Percentiles rank a stretch among this genome's conserved stretches.
These are phyloP conservation scores for Netelia inedita DNA, from an alignment of 2,888 invertebrate genomes.

Conservation along the genomic window DNA sequence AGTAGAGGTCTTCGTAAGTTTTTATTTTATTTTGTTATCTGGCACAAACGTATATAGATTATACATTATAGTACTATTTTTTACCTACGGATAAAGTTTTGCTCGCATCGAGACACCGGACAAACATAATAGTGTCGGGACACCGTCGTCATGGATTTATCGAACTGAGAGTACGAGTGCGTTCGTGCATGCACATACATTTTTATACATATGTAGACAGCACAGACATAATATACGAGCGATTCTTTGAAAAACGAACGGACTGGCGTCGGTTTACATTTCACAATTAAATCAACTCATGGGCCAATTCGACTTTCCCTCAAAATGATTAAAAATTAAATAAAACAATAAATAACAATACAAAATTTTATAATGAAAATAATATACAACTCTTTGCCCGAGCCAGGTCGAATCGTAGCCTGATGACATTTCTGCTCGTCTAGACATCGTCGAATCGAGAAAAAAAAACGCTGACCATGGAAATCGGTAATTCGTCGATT, in stretches of 20 bases:
- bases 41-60: too few relatives aligned
- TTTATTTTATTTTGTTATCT: too few relatives aligned
- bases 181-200: conserved; percentile 37
- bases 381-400: conserved; percentile 1
- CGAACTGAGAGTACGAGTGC: conserved; percentile 55
- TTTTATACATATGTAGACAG: not conserved
- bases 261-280: too few relatives aligned
- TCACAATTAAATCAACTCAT: too few relatives aligned
- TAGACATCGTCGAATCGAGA: not conserved
- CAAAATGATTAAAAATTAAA: too few relatives aligned
- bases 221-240: too few relatives aligned
- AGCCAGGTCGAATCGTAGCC: not conserved
- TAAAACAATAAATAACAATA: too few relatives aligned
- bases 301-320: too few relatives aligned
- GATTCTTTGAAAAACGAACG: too few relatives aligned
- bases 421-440: not conserved
- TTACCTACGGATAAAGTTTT: conserved; percentile 15
- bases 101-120: not conserved
- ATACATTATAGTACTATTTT: not conserved
- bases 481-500: not conserved
- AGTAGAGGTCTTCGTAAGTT: too few relatives aligned
- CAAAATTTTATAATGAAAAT: too few relatives aligned
- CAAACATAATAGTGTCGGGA: conserved; percentile 39
- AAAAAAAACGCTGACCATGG: not conserved
- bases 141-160: conserved; percentile 65